Base-by-base conservation (phyloP, 2,113 vertebrate species). In the Tychaedon coryphoeus region DNA sequence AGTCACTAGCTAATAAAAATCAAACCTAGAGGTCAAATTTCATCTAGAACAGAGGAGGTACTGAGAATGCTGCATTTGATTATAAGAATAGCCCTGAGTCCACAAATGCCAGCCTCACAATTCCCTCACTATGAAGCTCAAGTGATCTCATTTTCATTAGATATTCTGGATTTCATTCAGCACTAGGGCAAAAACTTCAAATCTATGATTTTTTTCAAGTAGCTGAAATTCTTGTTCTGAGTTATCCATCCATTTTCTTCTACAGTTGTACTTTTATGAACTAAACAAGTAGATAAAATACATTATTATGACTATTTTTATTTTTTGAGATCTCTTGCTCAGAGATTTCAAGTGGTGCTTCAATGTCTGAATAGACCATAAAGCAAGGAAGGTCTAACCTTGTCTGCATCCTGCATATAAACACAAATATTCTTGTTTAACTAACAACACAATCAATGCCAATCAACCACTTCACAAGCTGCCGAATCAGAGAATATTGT, bases 371-470 rank as follows among this genome's bases (percentile, higher is more conserved):
- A 26, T 14, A 48, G 24, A 26, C 10, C 58, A 87, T 62, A 47
- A 80, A 64, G 53, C 60, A 71, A 91, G 57, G 36, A 93, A 83
- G 40, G 83, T 84, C 93, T 92, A 95, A 95, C 60, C 51, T 92
- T 90, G n/a, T 19, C 45, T 84, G 33, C 42, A 54, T 74, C 64
- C 79, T 90, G 64, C 60, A 56, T 48, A 66, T 57, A 53, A 74
- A 75, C 74, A 5, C 54, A 76, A 74, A n/a, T 34, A 72, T 36
- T 70, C 45, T 50, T 65, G 23, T 90, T 85, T 86, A 78, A 90
- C 64, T 58, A 86, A 69, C 48, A 40, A 38, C 0, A 0, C 0
- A 0, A 76, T 91, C 42, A 0, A 87, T 93, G 92, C 34, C 23
- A 82, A 79, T 94, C 90, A 92, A 90, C 51, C 43, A 86, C 51